Conservation (phyloP, 2,113 vertebrate species). For the Aleadryas rufinucha region DNA sequence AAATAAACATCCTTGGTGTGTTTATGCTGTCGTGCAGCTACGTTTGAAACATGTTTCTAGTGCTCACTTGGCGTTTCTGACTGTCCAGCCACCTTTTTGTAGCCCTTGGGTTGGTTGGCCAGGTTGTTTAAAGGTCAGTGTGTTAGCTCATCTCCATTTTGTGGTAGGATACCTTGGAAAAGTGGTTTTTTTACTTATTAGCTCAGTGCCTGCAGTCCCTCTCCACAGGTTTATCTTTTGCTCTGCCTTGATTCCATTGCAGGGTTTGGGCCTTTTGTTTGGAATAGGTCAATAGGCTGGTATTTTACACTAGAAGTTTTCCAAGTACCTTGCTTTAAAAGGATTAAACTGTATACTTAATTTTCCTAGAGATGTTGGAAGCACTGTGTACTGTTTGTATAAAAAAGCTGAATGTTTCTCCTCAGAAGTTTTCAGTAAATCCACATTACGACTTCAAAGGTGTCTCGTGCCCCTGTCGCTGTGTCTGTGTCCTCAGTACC, state of each 20-base stretch:
- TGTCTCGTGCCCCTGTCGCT: neutral
- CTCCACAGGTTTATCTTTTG: neutral
- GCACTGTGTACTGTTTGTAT: neutral
- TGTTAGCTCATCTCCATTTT: slow-evolving; percentile 39
- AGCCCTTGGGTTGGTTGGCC: neutral
- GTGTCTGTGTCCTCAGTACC: neutral
- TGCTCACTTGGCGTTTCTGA: neutral
- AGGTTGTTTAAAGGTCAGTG: neutral
- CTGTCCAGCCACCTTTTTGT: neutral
- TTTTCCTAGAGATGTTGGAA: neutral
- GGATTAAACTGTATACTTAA: neutral
- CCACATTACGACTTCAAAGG: neutral
- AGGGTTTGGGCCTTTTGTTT: slow-evolving; percentile 15
- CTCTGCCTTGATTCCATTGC: slow-evolving; percentile 12
- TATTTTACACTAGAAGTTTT: slow-evolving; percentile 11
- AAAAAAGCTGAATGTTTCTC: neutral
- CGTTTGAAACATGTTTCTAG: neutral
- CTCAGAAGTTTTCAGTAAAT: neutral
- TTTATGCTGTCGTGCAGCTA: neutral
- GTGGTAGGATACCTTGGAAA: neutral
- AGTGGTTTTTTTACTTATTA: neutral
- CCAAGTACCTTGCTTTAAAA: neutral
- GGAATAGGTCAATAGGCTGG: neutral
- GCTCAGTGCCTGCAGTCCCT: neutral
- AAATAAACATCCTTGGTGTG: neutral